These are phyloP conservation scores for Sebastes taczanowskii DNA, from an alignment of 2,797 vertebrate species.

Conservation along the genomic window DNA sequence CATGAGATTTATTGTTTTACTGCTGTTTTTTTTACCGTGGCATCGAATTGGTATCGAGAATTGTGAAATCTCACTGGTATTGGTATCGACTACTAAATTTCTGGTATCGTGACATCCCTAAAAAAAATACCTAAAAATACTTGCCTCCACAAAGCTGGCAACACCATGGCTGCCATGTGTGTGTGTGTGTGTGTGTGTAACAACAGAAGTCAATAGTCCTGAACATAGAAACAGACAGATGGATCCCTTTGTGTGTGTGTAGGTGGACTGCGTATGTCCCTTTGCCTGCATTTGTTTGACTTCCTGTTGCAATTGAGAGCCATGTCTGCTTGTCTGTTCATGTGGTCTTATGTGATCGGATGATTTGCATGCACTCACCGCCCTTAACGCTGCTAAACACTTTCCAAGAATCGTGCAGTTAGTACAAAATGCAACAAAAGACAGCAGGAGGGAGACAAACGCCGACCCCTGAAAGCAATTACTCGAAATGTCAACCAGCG, in stretches of 20 bases:
- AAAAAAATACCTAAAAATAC: constrained; percentile 39
- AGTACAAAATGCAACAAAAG: constrained; percentile 3
- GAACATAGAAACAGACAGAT: constrained; percentile 35
- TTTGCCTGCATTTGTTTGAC: constrained; percentile 1
- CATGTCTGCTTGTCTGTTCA: constrained; percentile 1
- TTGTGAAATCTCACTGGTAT: no score
- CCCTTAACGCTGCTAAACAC: neutral
- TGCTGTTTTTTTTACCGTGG: no score
- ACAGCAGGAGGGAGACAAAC: neutral
- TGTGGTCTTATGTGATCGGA: neutral
- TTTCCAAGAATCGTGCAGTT: constrained; percentile 9
- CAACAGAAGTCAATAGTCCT: constrained; percentile 28
- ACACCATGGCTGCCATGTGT: neutral
- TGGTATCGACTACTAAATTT: no score
- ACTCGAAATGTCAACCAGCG: constrained; percentile 6
- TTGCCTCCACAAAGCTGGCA: constrained; percentile 1
- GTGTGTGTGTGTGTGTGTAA: neutral
- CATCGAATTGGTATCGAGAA: no score
- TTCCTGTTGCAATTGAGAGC: neutral
- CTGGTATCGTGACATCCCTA: neutral
- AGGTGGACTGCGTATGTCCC: constrained; percentile 7
- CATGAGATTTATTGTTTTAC: no score
- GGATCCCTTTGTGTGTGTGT: constrained; percentile 10
- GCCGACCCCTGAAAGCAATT: neutral
- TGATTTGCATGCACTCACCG: constrained; percentile 6